Percentiles rank a stretch among this genome's conserved stretches.
These are phyloP conservation scores for Lordiphosa clarofinis DNA, from an alignment of 1,140 invertebrate species.

Conservation along the genomic window DNA sequence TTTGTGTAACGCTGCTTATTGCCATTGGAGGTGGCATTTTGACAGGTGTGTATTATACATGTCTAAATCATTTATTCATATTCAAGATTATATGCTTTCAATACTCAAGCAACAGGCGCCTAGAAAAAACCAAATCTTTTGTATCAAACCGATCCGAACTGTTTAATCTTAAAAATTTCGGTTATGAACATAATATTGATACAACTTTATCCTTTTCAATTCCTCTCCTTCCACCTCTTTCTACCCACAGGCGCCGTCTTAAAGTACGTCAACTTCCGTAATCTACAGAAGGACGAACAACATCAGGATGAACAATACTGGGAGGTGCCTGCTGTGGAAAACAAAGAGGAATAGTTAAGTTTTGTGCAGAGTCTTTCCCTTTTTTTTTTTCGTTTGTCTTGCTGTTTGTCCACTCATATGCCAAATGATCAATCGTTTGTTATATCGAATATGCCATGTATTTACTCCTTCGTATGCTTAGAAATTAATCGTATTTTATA, in stretches of 20 bases:
- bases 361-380: conserved; percentile 19
- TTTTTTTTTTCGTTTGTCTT: conserved; percentile 11
- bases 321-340: conserved; percentile 80
- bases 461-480: conserved; percentile 4
- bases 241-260: conserved; percentile 80
- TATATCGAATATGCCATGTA: conserved; percentile 39
- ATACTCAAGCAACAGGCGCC: too few relatives aligned
- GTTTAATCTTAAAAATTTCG: too few relatives aligned
- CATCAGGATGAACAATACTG: conserved; percentile 82
- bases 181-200: too few relatives aligned
- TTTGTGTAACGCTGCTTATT: conserved; percentile 86
- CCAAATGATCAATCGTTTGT: too few relatives aligned
- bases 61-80: too few relatives aligned
- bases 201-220: too few relatives aligned
- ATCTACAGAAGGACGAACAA: conserved; percentile 81
- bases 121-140: too few relatives aligned
- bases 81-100: too few relatives aligned
- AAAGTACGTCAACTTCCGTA: conserved; percentile 79
- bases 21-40: conserved; percentile 88
- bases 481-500: conserved; percentile 17
- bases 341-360: conserved; percentile 78
- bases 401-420: conserved; percentile 17
- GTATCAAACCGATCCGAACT: too few relatives aligned
- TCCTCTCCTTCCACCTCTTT: neutral
- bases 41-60: conserved; percentile 82